Percentiles rank a stretch among this genome's conserved stretches.
phyloP scores from a whole-genome alignment of 2,113 vertebrate species.

The Trogon melanurus region DNA sequence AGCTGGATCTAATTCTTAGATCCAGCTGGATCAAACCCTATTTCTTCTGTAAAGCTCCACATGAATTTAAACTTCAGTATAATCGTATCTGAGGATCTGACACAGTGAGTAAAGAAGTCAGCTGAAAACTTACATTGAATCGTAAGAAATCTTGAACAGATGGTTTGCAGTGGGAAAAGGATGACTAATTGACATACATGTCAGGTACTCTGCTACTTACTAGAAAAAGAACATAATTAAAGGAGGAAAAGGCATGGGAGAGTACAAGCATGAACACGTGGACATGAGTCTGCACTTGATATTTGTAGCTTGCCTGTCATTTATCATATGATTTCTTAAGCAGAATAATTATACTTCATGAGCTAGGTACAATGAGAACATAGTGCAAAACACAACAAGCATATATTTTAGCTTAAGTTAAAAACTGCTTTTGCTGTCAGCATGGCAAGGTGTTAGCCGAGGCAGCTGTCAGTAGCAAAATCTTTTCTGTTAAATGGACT shows the following conservation, averaged over 20 bases:
- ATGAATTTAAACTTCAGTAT: neutral
- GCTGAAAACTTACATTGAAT: neutral
- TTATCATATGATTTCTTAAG: neutral
- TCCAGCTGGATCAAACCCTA: neutral
- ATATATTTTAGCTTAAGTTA: neutral
- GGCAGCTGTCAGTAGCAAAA: neutral
- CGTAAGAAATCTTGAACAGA: constrained; percentile 17
- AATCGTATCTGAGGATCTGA: neutral
- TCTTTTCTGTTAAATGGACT: neutral
- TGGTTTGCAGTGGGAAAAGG: neutral
- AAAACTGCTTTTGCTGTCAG: neutral
- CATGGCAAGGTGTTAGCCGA: neutral
- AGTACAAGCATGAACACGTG: neutral
- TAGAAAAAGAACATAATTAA: constrained; percentile 34
- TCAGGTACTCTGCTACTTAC: constrained; percentile 44
- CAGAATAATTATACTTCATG: neutral
- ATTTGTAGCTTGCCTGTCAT: neutral
- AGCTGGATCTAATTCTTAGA: neutral
- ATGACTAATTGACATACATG: constrained; percentile 43
- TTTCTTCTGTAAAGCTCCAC: neutral
- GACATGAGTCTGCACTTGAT: neutral
- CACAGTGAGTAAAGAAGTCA: neutral
- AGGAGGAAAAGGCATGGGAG: neutral
- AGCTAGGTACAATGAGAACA: neutral
- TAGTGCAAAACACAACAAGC: neutral